These are phyloP conservation scores for Catharus bicknelli DNA, from an alignment of 2,113 vertebrate genomes.

Conservation along the genomic window DNA sequence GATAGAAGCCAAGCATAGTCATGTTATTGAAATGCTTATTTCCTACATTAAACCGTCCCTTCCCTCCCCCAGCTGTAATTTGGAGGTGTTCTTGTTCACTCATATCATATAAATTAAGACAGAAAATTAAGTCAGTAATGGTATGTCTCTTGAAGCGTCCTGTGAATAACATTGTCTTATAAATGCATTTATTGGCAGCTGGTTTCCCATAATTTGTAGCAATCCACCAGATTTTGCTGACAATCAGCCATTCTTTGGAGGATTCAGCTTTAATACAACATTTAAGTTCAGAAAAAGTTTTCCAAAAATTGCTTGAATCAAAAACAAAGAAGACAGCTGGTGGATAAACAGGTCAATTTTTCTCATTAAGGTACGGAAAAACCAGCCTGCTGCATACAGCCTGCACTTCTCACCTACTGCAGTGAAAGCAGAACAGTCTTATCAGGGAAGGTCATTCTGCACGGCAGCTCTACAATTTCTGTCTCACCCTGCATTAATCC, in stretches of 20 bases:
- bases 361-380: slow-evolving; percentile 66
- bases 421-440: slow-evolving; percentile 54
- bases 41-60: not conserved
- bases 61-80: rapidly evolving
- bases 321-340: slow-evolving; percentile 58
- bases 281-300: slow-evolving; percentile 25
- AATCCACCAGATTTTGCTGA: not conserved
- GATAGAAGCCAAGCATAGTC: not conserved
- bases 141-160: not conserved
- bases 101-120: not conserved
- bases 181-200: not conserved
- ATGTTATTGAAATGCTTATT: not conserved
- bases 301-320: slow-evolving; percentile 40
- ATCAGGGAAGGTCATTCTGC: slow-evolving; percentile 60
- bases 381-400: not conserved
- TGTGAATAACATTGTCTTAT: not conserved
- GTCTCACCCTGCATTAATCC: slow-evolving; percentile 68
- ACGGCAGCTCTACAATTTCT: slow-evolving; percentile 38
- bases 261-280: not conserved
- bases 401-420: slow-evolving; percentile 57
- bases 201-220: not conserved
- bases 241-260: not conserved
- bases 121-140: not conserved
- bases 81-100: not conserved
- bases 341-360: slow-evolving; percentile 69